Percentiles rank a stretch among this genome's conserved stretches.
Evolutionary conservation across 1,140 invertebrate species (phyloP).

Genomic region (Penaeus japonicus): DNA sequence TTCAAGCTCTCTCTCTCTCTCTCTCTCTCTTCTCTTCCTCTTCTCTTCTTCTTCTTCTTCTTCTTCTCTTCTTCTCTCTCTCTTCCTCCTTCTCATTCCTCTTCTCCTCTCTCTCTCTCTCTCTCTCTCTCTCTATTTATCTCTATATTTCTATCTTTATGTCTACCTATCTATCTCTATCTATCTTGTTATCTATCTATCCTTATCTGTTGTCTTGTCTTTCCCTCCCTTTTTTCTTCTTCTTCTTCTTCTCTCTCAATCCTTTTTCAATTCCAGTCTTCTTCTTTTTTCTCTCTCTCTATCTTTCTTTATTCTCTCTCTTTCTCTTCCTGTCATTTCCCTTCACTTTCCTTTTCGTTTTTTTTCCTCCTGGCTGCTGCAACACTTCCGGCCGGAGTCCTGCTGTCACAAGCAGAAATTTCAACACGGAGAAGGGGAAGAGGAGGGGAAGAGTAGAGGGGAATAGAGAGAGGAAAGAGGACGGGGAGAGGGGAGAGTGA

Average conservation of each 20-base stretch:
- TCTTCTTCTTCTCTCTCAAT: neutral
- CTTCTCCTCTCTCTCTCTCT: neutral
- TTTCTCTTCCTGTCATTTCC: neutral
- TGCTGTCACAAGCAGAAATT: no score
- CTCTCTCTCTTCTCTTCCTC: neutral
- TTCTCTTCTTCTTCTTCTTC: neutral
- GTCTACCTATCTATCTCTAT: no score
- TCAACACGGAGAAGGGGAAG: no score
- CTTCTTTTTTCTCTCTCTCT: neutral
- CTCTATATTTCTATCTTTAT: neutral
- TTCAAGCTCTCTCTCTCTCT: neutral
- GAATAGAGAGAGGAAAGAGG: no score
- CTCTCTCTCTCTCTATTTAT: neutral
- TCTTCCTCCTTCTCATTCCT: neutral
- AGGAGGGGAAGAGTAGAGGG: no score
- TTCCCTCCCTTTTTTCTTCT: neutral
- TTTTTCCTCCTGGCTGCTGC: no score
- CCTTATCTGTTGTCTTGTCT: neutral
- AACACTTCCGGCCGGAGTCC: no score
- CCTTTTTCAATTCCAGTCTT: no score
- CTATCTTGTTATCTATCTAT: neutral
- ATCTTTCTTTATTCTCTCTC: neutral
- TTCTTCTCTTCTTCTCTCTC: no score
- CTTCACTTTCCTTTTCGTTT: neutral
- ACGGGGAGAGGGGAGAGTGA: no score